Base-by-base conservation (phyloP, 2,888 invertebrate genomes). In the Clusia tigrina region DNA sequence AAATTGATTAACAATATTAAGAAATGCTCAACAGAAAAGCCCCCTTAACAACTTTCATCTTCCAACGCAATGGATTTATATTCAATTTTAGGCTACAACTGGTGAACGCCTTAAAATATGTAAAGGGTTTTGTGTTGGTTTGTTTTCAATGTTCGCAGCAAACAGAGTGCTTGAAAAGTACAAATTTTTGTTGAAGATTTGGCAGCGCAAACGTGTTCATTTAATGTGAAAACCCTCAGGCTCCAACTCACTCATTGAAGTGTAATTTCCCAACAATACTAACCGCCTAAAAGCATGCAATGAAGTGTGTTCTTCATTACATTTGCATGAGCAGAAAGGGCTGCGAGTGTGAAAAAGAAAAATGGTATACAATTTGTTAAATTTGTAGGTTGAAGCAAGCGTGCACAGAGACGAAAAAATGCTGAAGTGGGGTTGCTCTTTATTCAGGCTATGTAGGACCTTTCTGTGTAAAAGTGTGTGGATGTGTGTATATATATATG, bases 251-350 rank as follows among this genome's bases (percentile, higher is more conserved):
- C 42, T 9, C 56, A 53, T 63, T 59, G 51, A 60, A 60, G 60
- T 60, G 60, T 63, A 56, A 63, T 60, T 60, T n/a, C 53, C 22
- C 32, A 55, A 38, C 52, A 57, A 18, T 51, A 42, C 53, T 48
- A 32, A 55, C 63, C 63, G 62, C 67, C 67, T 67, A 54, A 63
- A 60, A 66, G 63, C 67, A 68, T 68, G 67, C 67, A 63, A 55
- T 57, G 51, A 56, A 64, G 57, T 60, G n/a, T n/a, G 63, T 54
- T 52, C 24, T 52, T 52, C 52, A 58, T 58, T 58, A 52, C 51
- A 32, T 51, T 51, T 52, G 52, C 58, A 58, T 58, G 57, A 60
- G 60, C 53, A 15, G 23, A 48, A 26, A 42, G 46, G 57, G 57
- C n/a, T 23, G 55, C 38, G 18, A 24, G 57, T 26, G 57, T 54